A percentile compares a stretch with the other conserved stretches of the same genome.
Evolutionary conservation across 2,113 vertebrate species (phyloP).

Genomic region (Hemiprocne comata): DNA sequence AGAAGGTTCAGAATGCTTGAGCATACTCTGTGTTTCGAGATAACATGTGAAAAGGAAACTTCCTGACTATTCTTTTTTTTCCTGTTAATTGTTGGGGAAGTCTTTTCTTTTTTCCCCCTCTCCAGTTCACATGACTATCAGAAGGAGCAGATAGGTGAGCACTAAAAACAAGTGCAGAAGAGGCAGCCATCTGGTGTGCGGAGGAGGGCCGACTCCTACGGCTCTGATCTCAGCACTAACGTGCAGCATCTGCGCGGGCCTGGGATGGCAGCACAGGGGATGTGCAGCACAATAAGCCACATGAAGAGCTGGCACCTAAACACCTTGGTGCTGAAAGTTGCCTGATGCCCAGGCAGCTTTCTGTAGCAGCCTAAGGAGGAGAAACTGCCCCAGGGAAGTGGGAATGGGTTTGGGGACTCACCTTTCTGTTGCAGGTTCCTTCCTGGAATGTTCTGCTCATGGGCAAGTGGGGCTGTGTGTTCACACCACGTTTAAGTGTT

Average conservation of each 20-base stretch:
- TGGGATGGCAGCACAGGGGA: neutral
- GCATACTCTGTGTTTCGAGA: neutral
- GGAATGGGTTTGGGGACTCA: neutral
- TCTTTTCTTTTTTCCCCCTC: neutral
- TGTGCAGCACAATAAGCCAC: conserved; percentile 12
- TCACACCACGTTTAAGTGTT: neutral
- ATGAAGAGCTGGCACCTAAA: neutral
- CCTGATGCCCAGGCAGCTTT: neutral
- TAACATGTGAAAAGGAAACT: neutral
- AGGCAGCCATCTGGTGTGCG: conserved; percentile 64
- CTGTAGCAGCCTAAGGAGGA: neutral
- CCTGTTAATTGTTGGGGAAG: neutral
- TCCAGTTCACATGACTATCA: conserved; percentile 43
- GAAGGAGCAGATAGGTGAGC: conserved; percentile 55
- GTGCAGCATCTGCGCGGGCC: conserved; percentile 38
- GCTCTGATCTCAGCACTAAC: conserved; percentile 47
- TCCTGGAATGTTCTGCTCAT: neutral
- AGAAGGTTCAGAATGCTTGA: neutral
- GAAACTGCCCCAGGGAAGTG: neutral
- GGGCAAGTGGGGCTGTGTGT: neutral
- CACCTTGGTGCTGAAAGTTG: neutral
- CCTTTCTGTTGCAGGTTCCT: neutral
- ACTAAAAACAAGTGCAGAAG: conserved; percentile 26
- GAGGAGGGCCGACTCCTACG: conserved; percentile 67
- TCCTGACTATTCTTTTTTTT: neutral